These are phyloP conservation scores for Dryomyza anilis DNA, from an alignment of 2,888 invertebrate genomes.

Conservation along the genomic window DNA sequence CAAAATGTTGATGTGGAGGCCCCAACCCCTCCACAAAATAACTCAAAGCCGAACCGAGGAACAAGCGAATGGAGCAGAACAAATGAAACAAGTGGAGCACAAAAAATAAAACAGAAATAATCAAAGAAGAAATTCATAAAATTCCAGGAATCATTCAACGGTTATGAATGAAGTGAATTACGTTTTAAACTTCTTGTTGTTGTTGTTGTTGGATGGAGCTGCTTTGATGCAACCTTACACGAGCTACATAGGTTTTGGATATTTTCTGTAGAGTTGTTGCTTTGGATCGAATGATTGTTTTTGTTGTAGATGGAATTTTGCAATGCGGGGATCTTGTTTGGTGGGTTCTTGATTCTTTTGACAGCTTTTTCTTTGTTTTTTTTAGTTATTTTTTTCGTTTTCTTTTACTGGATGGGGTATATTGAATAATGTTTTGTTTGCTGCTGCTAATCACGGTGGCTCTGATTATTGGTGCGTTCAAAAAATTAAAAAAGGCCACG, in stretches of 20 bases:
- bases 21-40: not conserved
- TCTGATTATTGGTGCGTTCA: constrained; percentile 24
- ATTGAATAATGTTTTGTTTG: not conserved
- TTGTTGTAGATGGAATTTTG: constrained; percentile 3
- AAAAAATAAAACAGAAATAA: constrained; percentile 15
- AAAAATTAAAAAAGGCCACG: constrained; percentile 29
- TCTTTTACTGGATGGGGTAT: not conserved
- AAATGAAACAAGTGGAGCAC: constrained; percentile 16
- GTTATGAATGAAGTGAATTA: constrained; percentile 41
- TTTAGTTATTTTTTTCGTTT: not conserved
- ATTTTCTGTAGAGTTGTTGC: not conserved
- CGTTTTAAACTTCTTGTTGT: constrained; percentile 13
- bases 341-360: not conserved
- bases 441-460: constrained; percentile 26
- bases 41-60: not conserved
- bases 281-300: not conserved
- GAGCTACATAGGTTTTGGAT: not conserved
- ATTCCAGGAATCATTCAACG: constrained; percentile 44
- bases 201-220: not conserved
- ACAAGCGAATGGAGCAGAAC: constrained; percentile 6
- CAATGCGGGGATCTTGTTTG: constrained; percentile 21
- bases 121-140: constrained; percentile 35
- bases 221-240: no score
- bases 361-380: not conserved
- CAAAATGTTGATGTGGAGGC: not conserved